phyloP scores from a whole-genome alignment of 2,797 vertebrate genomes.

The Melanotaenia parkinsoni region DNA sequence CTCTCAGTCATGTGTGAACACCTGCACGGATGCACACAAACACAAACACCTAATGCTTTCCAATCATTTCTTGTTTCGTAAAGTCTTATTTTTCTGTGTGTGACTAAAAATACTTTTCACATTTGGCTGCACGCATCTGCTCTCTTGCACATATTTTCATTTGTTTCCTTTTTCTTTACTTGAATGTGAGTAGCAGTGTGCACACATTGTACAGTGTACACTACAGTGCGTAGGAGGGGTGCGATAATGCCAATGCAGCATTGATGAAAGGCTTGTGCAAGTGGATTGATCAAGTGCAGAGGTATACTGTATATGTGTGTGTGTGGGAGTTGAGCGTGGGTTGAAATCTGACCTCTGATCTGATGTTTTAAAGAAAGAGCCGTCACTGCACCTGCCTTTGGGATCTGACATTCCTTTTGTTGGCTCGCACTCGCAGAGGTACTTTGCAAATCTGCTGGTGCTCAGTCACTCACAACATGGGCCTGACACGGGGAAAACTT shows the following conservation, averaged over 20 bases:
- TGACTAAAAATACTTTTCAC: conserved; percentile 35
- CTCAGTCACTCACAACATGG: background rate
- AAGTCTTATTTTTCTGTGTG: conserved; percentile 15
- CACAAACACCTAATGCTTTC: background rate
- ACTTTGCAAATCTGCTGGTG: conserved; percentile 4
- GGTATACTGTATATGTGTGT: conserved; percentile 15
- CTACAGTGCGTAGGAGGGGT: conserved; percentile 46
- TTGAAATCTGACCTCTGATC: conserved; percentile 67
- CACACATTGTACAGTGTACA: conserved; percentile 36
- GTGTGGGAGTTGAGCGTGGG: conserved; percentile 59
- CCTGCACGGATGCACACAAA: conserved; percentile 20
- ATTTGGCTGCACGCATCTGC: conserved; percentile 28
- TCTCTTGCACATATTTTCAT: conserved; percentile 17
- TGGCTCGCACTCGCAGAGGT: background rate
- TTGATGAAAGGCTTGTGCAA: conserved; percentile 35
- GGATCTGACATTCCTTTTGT: conserved; percentile 30
- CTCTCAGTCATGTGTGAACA: conserved; percentile 54
- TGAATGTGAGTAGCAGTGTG: background rate
- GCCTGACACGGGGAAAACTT: background rate
- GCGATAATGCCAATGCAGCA: conserved; percentile 37
- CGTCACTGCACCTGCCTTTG: background rate
- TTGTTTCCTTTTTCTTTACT: conserved; percentile 26
- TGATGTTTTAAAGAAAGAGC: conserved; percentile 50
- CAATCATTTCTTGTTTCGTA: background rate
- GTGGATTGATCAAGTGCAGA: conserved; percentile 39